A percentile compares a stretch with the other conserved stretches of the same genome.
phyloP scores from a whole-genome alignment of 2,797 vertebrate species.

The Pseudomugil gertrudae region DNA sequence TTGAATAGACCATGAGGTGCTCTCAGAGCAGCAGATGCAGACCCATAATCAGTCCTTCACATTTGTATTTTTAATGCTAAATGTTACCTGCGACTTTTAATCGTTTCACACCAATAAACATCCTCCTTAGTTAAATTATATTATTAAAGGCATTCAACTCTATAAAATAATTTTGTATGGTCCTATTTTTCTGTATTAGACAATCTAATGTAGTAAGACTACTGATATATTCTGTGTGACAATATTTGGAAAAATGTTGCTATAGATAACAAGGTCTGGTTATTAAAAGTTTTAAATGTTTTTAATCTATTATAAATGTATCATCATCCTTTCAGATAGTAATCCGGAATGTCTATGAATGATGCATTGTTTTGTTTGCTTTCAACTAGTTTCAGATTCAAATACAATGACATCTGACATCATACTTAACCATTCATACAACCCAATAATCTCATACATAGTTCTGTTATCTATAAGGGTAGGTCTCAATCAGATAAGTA shows the following conservation, averaged over 20 bases:
- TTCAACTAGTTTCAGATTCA: neutral
- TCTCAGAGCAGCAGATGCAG: neutral
- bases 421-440: neutral
- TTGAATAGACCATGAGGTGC: neutral
- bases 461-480: neutral
- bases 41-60: neutral
- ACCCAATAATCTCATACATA: neutral
- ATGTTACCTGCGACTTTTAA: too few species aligned
- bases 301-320: neutral
- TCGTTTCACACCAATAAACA: neutral
- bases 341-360: neutral
- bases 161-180: neutral
- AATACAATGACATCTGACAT: neutral
- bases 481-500: neutral
- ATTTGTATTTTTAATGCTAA: too few species aligned
- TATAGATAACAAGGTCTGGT: too few species aligned
- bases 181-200: neutral
- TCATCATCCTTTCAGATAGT: neutral
- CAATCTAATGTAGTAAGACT: neutral
- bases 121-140: neutral
- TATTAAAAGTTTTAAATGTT: too few species aligned
- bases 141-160: neutral
- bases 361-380: neutral
- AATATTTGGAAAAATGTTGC: neutral
- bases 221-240: too few species aligned